Conservation (phyloP, 2,888 invertebrate genomes). For the Cheilosia impressa region DNA sequence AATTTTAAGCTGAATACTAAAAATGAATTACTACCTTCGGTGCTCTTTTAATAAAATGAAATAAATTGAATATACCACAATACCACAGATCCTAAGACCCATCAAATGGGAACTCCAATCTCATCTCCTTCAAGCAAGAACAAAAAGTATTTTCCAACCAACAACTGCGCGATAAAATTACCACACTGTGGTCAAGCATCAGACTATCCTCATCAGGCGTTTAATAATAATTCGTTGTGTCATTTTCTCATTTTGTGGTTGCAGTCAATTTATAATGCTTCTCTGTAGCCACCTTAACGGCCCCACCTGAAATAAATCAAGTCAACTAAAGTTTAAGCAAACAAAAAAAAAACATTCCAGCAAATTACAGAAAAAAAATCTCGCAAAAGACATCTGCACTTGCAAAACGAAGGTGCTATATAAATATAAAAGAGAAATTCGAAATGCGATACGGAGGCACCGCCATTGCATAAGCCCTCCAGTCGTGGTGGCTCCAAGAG, state of each 20-base stretch:
- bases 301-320: constrained; percentile 30
- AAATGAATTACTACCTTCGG: no score
- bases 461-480: constrained; percentile 65
- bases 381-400: constrained; percentile 29
- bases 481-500: constrained; percentile 45
- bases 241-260: constrained; percentile 33
- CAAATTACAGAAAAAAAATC: constrained; percentile 5
- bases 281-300: constrained; percentile 21
- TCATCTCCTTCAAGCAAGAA: no score
- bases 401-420: constrained; percentile 41
- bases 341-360: neutral
- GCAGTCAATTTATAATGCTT: constrained; percentile 27
- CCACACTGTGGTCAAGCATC: constrained; percentile 9
- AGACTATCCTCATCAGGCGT: constrained; percentile 12
- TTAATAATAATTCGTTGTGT: constrained; percentile 4
- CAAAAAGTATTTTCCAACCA: no score
- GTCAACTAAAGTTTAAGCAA: neutral
- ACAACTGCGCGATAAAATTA: neutral
- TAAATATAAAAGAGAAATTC: constrained; percentile 69
- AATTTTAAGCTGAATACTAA: no score
- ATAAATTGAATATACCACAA: no score
- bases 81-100: no score
- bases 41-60: no score
- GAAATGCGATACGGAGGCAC: constrained; percentile 61
- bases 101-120: no score